These are phyloP conservation scores for Actinia tenebrosa DNA, from an alignment of 64 coral and sea anemone species.

Conservation along the genomic window DNA sequence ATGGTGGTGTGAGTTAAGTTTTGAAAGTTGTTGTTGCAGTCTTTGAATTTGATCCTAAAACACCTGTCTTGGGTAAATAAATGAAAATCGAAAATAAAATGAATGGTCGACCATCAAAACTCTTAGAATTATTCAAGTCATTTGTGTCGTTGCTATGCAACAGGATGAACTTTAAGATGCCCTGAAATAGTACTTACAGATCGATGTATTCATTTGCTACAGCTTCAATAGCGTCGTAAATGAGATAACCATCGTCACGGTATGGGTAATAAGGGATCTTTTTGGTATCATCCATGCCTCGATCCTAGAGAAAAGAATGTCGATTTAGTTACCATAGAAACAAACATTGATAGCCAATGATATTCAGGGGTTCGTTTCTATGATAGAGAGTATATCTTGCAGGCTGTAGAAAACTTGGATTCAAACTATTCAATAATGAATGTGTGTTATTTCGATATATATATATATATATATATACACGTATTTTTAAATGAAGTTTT, in stretches of 20 bases:
- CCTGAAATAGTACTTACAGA: constrained; percentile 18
- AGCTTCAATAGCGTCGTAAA: constrained; percentile 14
- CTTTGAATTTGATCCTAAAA: not conserved
- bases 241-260: constrained; percentile 51
- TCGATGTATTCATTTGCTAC: constrained; percentile 48
- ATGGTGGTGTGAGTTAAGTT: not conserved
- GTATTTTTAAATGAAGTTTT: too few species aligned
- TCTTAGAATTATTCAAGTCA: too few species aligned
- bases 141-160: too few species aligned
- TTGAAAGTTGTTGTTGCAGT: not conserved
- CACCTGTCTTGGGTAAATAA: not conserved
- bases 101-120: not conserved
- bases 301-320: not conserved
- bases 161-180: too few species aligned
- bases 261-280: constrained; percentile 57
- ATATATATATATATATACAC: too few species aligned
- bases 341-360: not conserved
- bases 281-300: constrained; percentile 23
- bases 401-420: too few species aligned
- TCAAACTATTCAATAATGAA: too few species aligned
- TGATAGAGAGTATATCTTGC: too few species aligned
- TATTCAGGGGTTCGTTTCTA: too few species aligned
- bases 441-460: too few species aligned
- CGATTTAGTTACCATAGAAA: not conserved
- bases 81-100: not conserved